phyloP scores from a whole-genome alignment of 92 coral and sea anemone genomes.

The Heteractis magnifica region DNA sequence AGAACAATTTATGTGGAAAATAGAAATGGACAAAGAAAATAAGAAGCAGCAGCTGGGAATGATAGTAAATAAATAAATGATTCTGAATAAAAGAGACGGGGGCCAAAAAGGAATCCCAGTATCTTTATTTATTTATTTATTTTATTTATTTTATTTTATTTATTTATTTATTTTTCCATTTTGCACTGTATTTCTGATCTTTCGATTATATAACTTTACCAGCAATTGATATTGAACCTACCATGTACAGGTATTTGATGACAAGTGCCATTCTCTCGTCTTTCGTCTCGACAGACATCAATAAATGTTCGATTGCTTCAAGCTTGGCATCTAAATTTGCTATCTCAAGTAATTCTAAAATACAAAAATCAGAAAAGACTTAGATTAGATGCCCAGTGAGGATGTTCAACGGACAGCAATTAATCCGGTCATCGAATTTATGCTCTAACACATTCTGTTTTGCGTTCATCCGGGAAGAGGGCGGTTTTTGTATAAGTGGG shows the following conservation, averaged over 20 bases:
- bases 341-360: conserved; percentile 21
- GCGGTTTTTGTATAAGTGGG: no score
- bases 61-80: no score
- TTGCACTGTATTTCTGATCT: background rate
- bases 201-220: background rate
- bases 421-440: background rate
- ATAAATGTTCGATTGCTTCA: conserved; percentile 32
- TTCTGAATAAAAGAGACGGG: no score
- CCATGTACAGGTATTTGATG: conserved; percentile 35
- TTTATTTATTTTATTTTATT: no score
- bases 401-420: background rate
- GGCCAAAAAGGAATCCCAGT: no score
- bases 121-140: no score
- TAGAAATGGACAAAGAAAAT: no score
- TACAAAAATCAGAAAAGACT: background rate
- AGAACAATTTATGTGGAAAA: no score
- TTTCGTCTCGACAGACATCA: conserved; percentile 25
- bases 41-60: no score
- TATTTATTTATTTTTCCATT: no score
- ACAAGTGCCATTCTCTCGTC: conserved; percentile 30
- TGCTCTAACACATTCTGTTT: no score
- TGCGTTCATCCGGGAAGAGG: no score
- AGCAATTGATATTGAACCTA: background rate
- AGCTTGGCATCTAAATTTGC: conserved; percentile 28
- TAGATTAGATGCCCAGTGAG: background rate